Evolutionary conservation across 2,797 vertebrate species (phyloP), one percentile per base, ranked within the genome.

Genomic region (Parambassis ranga): DNA sequence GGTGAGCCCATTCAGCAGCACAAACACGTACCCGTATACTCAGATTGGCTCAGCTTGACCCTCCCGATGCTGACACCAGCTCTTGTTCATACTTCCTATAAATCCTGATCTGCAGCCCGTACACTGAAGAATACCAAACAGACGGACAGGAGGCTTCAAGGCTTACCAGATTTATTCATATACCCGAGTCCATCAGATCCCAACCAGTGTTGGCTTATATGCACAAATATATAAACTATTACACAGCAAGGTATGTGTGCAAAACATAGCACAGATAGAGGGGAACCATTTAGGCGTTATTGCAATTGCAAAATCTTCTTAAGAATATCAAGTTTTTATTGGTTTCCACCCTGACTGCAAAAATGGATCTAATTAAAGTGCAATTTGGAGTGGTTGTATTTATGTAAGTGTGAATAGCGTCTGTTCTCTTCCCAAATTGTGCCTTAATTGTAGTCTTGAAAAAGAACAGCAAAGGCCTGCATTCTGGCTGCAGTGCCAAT

Each of bases 311-410:
- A 8, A 48, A 56, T 55, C 56, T 58, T 60, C 14, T 71, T 52
- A 46, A 65, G 47, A 69, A 41, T 38, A 33, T 51, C 56, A 68
- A 18, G 32, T 55, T 52, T 16, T 62, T 64, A 67, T 70, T 52
- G 63, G 37, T 73, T 60, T 55, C 41, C 47, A 48, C 66, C 59
- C 18, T 13, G 3, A 23, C 42, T 19, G 24, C 35, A 39, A 64
- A 70, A 76, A 13, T 7, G 9, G 10, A 59, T 72, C 56, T 72
- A 84, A 86, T 85, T 78, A 82, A 83, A 82, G 56, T 27, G 14
- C 37, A 53, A 50, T 80, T 77, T 77, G 35, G 44, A 57, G 60
- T 11, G 35, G 33, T 35, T 69, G 43, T 61, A 41, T 82, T 71
- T 74, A 30, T 72, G 58, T 31, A 43, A 24, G 39, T 59, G 59